Base-by-base conservation (phyloP, 2,888 invertebrate genomes). In the Bugula neritina region DNA sequence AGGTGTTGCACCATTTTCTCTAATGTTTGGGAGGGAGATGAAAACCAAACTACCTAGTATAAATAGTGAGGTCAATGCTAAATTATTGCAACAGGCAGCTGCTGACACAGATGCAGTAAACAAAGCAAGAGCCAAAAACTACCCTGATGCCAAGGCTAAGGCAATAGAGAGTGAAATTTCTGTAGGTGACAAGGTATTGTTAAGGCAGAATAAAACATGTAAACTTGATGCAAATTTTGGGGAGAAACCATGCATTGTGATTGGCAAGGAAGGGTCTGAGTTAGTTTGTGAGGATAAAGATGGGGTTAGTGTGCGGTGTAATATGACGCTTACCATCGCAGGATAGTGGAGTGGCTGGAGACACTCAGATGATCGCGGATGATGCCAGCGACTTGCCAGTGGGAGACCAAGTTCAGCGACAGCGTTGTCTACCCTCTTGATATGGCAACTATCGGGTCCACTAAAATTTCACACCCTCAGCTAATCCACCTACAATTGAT, bases 1-100 rank as follows among this genome's bases (percentile, higher is more conserved):
- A 63, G 63, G 63, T 63, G 63, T 63, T 31, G 27, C 63, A 29
- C 63, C 63, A 31, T 29, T 25, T 31, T 31, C 34, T 5, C 31
- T 63, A 3, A 25, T 25, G n/a, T 3, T 2, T 63, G 31, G 63
- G 1, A 21, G 63, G 3, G 63, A 29, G 31, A 63, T 63, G 63
- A 25, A 13, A 29, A 63, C 63, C 27, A 63, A 63, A 27, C 63
- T 63, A 13, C 57, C 57, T 57, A 57, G 5, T 57, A 27, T n/a
- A 5, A 5, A 57, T 57, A n/a, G n/a, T 5, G 57, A 57, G 5
- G 27, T 27, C 3, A 57, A 23, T 57, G 57, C 57, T 57, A 23
- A 57, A n/a, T n/a, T 27, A 57, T 27, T 57, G 57, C 57, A 57
- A n/a, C 57, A 57, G 23, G 23, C 57, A 25, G 57, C 57, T 27